These are phyloP conservation scores for Neolamprologus devosi DNA, from an alignment of 2,113 vertebrate genomes.

Conservation along the genomic window DNA sequence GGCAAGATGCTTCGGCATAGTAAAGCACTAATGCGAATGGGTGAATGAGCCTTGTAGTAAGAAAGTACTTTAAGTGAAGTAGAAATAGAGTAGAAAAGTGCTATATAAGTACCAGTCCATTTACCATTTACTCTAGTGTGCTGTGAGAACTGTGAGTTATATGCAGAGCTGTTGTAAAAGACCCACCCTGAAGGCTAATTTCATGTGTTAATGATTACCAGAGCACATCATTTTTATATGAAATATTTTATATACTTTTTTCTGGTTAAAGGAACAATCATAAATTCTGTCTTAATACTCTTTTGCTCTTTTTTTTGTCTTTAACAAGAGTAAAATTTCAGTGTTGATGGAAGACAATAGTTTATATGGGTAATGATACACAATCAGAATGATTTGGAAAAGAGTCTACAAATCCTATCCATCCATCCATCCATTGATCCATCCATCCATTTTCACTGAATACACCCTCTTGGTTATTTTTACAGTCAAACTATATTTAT, in stretches of 20 bases:
- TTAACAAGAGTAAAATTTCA: neutral
- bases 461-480: conserved; percentile 26
- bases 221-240: neutral
- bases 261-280: neutral
- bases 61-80: neutral
- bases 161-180: neutral
- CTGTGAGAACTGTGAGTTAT: neutral
- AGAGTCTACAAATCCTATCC: neutral
- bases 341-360: neutral
- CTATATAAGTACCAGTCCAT: neutral
- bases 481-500: conserved; percentile 49
- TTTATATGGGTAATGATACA: neutral
- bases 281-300: neutral
- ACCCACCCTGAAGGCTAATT: neutral
- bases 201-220: neutral
- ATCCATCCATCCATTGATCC: neutral
- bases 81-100: neutral
- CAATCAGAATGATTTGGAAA: neutral
- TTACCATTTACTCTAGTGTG: neutral
- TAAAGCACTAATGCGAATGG: neutral
- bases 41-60: neutral
- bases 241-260: neutral
- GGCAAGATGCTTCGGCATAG: neutral
- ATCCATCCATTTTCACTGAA: neutral
- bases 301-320: neutral